phyloP scores from a whole-genome alignment of 1,140 invertebrate genomes.

The Papilio glaucus region DNA sequence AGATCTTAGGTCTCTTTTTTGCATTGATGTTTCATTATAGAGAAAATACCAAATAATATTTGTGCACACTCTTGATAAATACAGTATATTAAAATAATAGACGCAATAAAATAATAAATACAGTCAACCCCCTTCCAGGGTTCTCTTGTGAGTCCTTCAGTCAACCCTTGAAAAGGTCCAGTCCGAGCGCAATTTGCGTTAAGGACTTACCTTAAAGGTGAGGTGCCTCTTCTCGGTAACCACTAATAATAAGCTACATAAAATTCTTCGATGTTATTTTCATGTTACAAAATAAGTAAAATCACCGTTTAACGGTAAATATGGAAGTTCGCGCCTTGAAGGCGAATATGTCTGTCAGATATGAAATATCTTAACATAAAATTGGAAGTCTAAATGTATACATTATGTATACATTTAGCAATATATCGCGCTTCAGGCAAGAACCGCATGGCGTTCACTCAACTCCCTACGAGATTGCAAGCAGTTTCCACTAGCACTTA shows the following conservation, averaged over 20 bases:
- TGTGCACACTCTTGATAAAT: too few species aligned
- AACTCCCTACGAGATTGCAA: slow-evolving; percentile 64
- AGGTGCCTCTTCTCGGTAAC: too few species aligned
- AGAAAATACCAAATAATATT: too few species aligned
- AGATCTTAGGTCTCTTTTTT: too few species aligned
- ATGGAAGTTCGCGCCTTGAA: not conserved
- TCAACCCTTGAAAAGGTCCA: not conserved
- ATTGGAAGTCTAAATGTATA: slow-evolving; percentile 22
- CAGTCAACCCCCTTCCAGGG: too few species aligned
- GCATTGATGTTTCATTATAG: too few species aligned
- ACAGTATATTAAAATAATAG: too few species aligned
- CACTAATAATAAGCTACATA: not conserved
- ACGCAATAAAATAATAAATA: too few species aligned
- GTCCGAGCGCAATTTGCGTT: too few species aligned
- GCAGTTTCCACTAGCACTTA: slow-evolving; percentile 74
- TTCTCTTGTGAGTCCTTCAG: too few species aligned
- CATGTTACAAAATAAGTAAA: slow-evolving; percentile 10
- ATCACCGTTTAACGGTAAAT: not conserved
- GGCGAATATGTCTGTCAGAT: slow-evolving; percentile 10
- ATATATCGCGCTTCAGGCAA: slow-evolving; percentile 51
- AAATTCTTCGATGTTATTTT: slow-evolving; percentile 34
- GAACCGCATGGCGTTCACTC: slow-evolving; percentile 54
- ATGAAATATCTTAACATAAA: slow-evolving; percentile 9
- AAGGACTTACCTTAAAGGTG: too few species aligned
- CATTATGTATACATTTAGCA: too few species aligned